Percentiles rank a stretch among this genome's conserved stretches.
These are phyloP conservation scores for Cephalopholis sonnerati DNA, from an alignment of 2,113 vertebrate genomes.

Conservation along the genomic window DNA sequence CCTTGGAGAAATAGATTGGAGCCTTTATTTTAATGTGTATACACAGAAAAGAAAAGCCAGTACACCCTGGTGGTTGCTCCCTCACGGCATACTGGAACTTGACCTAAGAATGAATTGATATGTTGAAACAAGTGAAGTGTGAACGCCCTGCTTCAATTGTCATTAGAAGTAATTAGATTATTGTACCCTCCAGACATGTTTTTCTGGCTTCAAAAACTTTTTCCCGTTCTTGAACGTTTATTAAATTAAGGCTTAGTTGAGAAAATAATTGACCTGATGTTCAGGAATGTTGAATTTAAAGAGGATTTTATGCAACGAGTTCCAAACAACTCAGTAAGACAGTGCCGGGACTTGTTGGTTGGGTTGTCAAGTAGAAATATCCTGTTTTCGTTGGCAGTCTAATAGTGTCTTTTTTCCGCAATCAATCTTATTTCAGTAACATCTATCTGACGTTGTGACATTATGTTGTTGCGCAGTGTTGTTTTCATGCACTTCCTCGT, in stretches of 20 bases:
- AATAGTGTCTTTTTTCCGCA: background rate
- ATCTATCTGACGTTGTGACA: background rate
- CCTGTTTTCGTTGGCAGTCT: background rate
- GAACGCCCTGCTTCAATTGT: background rate
- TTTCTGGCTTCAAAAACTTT: background rate
- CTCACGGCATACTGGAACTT: background rate
- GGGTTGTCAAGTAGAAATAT: background rate
- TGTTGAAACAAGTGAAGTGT: background rate
- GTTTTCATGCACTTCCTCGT: background rate
- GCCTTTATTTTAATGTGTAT: background rate
- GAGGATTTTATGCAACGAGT: background rate
- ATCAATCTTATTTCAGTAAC: background rate
- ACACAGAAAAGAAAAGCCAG: background rate
- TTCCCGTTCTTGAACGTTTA: background rate
- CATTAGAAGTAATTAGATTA: background rate
- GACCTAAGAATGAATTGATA: background rate
- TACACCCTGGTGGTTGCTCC: background rate
- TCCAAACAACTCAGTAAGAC: background rate
- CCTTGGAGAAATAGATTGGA: background rate
- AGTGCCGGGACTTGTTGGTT: background rate
- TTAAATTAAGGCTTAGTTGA: background rate
- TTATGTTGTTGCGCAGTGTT: too few species aligned
- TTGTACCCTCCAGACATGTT: conserved; percentile 12
- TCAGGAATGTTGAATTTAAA: background rate
- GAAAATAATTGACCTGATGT: conserved; percentile 5